These are phyloP conservation scores for Mesoligia furuncula DNA, from an alignment of 2,888 invertebrate species.

Conservation along the genomic window DNA sequence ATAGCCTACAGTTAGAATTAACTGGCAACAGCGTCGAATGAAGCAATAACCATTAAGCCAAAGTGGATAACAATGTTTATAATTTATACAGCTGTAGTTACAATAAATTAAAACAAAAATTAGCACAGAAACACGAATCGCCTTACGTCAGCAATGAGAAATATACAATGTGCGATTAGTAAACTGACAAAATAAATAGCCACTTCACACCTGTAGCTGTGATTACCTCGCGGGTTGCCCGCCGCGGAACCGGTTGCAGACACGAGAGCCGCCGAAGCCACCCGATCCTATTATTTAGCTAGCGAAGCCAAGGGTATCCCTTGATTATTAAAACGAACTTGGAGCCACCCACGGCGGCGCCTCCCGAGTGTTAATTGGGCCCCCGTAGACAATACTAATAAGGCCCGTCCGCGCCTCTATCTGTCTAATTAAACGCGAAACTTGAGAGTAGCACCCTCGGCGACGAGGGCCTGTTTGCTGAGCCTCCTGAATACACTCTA, in stretches of 20 bases:
- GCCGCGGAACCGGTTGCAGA: constrained; percentile 48
- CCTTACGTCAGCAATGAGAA: constrained; percentile 27
- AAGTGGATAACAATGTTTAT: constrained; percentile 34
- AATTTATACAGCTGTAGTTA: constrained; percentile 27
- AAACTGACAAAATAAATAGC: constrained; percentile 56
- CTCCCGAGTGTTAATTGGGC: constrained; percentile 90
- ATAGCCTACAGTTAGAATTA: constrained; percentile 14
- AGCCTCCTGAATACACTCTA: constrained; percentile 89
- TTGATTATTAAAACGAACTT: constrained; percentile 90
- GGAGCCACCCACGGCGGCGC: constrained; percentile 85
- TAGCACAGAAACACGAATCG: constrained; percentile 10
- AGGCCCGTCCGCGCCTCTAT: constrained; percentile 90
- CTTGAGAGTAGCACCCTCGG: constrained; percentile 90
- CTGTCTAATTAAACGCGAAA: constrained; percentile 91
- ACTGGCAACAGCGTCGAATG: constrained; percentile 27
- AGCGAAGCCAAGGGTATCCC: constrained; percentile 89
- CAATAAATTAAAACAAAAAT: constrained; percentile 44
- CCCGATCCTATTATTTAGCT: constrained; percentile 88
- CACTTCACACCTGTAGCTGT: constrained; percentile 69
- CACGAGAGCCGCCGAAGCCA: constrained; percentile 73
- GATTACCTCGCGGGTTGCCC: constrained; percentile 33
- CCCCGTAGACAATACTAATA: constrained; percentile 91
- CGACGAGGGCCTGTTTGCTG: constrained; percentile 88
- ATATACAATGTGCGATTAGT: constrained; percentile 62
- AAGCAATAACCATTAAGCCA: constrained; percentile 41